These are phyloP conservation scores for Drosophila sucinea DNA, from an alignment of 1,140 invertebrate species.

Conservation along the genomic window DNA sequence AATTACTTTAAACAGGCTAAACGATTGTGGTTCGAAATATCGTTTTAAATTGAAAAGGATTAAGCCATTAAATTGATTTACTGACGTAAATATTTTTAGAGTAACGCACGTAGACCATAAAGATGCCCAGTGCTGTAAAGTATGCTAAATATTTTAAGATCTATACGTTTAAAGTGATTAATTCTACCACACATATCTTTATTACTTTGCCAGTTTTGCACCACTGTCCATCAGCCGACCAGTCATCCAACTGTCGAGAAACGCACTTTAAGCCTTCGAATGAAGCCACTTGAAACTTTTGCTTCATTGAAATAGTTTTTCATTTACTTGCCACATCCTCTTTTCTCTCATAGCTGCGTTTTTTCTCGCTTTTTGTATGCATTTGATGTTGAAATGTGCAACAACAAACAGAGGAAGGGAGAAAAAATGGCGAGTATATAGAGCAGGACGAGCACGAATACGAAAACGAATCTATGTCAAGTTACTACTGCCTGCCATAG, in stretches of 20 bases:
- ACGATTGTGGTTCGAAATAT: too few species aligned
- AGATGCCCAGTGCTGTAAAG: too few species aligned
- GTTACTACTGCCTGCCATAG: neutral
- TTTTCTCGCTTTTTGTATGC: constrained; percentile 5
- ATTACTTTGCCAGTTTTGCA: neutral
- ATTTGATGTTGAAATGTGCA: constrained; percentile 54
- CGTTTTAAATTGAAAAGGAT: too few species aligned
- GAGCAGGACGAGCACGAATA: neutral
- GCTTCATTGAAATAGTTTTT: constrained; percentile 80
- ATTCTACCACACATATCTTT: too few species aligned
- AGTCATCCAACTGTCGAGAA: neutral
- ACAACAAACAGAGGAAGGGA: constrained; percentile 31
- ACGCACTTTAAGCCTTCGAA: constrained; percentile 23
- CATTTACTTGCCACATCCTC: constrained; percentile 60
- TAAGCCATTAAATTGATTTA: too few species aligned
- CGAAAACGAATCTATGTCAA: constrained; percentile 6
- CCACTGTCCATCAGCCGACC: neutral
- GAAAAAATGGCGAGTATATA: neutral
- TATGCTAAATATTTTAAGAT: too few species aligned
- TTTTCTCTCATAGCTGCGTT: neutral
- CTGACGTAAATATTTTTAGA: too few species aligned
- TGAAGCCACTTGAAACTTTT: constrained; percentile 64
- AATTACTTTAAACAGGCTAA: too few species aligned
- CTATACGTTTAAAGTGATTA: too few species aligned
- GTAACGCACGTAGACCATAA: too few species aligned